phyloP scores from a whole-genome alignment of 2,888 invertebrate species.

The Torymus aiolomorphi region DNA sequence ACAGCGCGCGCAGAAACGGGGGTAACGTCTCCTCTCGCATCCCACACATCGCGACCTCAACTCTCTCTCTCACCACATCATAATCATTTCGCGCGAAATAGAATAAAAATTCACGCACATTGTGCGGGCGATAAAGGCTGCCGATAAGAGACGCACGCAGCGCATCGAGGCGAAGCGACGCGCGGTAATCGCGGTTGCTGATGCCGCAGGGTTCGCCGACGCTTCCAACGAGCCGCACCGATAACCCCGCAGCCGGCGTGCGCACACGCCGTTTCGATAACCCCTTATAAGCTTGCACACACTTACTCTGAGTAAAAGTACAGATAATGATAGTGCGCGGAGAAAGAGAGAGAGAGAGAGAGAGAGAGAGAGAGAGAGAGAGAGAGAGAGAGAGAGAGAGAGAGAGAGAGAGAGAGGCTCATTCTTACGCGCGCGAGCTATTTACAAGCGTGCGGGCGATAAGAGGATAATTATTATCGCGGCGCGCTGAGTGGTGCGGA shows the following conservation, averaged over 20 bases:
- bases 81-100: no score
- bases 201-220: constrained; percentile 64
- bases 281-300: not conserved
- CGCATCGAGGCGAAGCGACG: constrained; percentile 71
- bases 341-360: constrained; percentile 17
- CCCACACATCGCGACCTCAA: no score
- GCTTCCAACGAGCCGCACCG: constrained; percentile 25
- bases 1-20: no score
- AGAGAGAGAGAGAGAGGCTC: constrained; percentile 16
- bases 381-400: constrained; percentile 5
- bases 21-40: no score
- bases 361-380: constrained; percentile 18
- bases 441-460: constrained; percentile 18
- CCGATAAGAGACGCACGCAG: constrained; percentile 64
- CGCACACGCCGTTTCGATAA: constrained; percentile 31
- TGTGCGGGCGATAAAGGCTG: constrained; percentile 31
- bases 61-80: no score
- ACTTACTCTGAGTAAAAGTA: not conserved
- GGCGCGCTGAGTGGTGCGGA: no score
- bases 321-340: not conserved
- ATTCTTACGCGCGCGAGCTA: constrained; percentile 41
- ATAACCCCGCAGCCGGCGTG: constrained; percentile 46
- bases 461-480: not conserved
- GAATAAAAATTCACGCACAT: constrained; percentile 15
- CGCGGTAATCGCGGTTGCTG: constrained; percentile 62